Evolutionary conservation across 2,113 vertebrate species (phyloP).

Genomic region (Odocoileus hemionus): DNA sequence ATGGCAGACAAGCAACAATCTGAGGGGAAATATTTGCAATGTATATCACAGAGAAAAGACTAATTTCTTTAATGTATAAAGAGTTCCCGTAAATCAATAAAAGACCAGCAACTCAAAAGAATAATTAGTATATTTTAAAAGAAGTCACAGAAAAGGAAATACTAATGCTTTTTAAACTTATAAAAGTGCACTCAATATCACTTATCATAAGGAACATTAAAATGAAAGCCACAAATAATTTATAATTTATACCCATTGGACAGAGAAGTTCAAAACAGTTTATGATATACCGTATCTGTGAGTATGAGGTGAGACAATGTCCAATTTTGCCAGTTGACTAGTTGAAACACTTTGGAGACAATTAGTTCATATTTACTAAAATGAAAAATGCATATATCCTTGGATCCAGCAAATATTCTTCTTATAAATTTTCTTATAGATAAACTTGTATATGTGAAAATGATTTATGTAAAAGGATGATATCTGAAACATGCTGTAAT

Average conservation of each 20-base stretch:
- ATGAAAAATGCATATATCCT: neutral
- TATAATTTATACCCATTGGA: neutral
- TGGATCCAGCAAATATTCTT: neutral
- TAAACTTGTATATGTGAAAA: neutral
- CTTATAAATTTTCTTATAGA: neutral
- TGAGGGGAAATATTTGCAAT: neutral
- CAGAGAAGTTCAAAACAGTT: neutral
- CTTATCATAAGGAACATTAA: neutral
- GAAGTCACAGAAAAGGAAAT: neutral
- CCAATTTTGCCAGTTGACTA: neutral
- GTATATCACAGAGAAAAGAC: neutral
- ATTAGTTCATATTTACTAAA: neutral
- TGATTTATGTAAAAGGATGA: neutral
- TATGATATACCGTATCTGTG: neutral
- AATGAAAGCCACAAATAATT: neutral
- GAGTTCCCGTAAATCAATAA: neutral
- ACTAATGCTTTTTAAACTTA: neutral
- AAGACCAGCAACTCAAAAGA: neutral
- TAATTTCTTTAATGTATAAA: neutral
- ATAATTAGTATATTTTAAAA: neutral
- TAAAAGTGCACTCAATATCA: neutral
- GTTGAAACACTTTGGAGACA: neutral
- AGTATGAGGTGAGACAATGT: neutral
- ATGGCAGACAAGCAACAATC: neutral
- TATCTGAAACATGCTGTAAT: conserved; percentile 6